phyloP scores from a whole-genome alignment of 2,888 invertebrate genomes.

The Drosophila gaucha region DNA sequence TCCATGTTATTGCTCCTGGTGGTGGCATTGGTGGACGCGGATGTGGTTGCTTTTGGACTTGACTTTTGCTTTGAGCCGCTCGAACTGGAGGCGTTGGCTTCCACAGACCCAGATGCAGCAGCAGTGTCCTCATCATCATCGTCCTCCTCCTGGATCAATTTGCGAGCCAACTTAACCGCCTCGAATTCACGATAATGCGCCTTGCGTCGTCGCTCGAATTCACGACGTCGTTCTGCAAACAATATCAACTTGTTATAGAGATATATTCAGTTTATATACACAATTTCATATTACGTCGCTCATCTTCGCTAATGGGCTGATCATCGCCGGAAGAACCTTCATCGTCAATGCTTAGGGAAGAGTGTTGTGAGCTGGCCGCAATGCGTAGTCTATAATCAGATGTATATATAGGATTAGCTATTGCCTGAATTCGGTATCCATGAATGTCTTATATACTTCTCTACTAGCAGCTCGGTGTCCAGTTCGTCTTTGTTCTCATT shows the following conservation, averaged over 20 bases:
- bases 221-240: slow-evolving; percentile 88
- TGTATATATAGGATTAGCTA: not conserved
- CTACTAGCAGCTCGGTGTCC: slow-evolving; percentile 90
- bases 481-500: slow-evolving; percentile 86
- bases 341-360: slow-evolving; percentile 85
- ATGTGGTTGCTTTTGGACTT: slow-evolving; percentile 47
- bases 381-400: slow-evolving; percentile 77
- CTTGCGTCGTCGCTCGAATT: slow-evolving; percentile 97
- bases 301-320: slow-evolving; percentile 88
- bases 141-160: slow-evolving; percentile 95
- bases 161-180: slow-evolving; percentile 95
- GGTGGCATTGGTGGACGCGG: slow-evolving; percentile 55
- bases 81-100: slow-evolving; percentile 45
- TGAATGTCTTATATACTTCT: slow-evolving; percentile 86
- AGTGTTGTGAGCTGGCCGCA: slow-evolving; percentile 82
- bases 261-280: not conserved
- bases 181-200: slow-evolving; percentile 99
- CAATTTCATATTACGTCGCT: slow-evolving; percentile 84
- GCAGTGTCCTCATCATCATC: slow-evolving; percentile 88
- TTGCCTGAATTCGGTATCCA: not conserved
- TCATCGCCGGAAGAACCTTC: slow-evolving; percentile 87
- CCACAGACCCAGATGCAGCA: slow-evolving; percentile 46
- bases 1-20: slow-evolving; percentile 47
- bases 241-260: not conserved
- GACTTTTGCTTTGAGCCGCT: slow-evolving; percentile 54